phyloP scores from a whole-genome alignment of 2,113 vertebrate genomes.

The Uria aalge region DNA sequence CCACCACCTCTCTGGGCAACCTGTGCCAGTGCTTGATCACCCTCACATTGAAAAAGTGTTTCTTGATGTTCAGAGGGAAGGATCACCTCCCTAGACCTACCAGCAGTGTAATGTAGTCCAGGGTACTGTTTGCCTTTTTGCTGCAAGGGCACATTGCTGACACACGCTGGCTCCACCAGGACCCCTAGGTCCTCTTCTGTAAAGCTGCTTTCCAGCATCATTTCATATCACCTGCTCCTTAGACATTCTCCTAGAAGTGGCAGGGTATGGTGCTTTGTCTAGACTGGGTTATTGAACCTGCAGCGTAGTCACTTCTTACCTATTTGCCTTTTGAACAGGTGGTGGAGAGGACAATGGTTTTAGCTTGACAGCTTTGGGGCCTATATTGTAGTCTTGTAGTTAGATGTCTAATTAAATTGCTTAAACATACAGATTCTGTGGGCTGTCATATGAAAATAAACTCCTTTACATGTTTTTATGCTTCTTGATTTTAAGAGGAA shows the following conservation, averaged over 20 bases:
- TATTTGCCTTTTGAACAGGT: not conserved
- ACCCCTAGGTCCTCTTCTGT: not conserved
- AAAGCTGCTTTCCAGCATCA: not conserved
- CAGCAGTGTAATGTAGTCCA: not conserved
- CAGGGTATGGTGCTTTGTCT: not conserved
- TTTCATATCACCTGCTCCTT: not conserved
- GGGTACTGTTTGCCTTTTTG: fast-evolving
- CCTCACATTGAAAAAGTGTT: not conserved
- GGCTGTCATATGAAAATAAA: not conserved
- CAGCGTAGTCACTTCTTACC: not conserved
- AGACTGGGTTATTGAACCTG: not conserved
- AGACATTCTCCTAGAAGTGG: not conserved
- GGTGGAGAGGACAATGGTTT: not conserved
- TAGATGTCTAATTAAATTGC: not conserved
- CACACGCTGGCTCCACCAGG: not conserved
- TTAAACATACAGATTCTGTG: not conserved
- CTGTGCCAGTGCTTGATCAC: not conserved
- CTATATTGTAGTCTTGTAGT: not conserved
- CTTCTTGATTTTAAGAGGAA: not conserved
- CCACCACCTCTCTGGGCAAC: not conserved
- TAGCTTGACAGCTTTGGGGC: not conserved
- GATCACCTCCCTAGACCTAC: not conserved
- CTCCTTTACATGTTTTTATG: not conserved
- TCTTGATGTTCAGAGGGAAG: not conserved
- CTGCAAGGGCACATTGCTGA: not conserved